Conservation (phyloP, 2,113 vertebrate genomes). For the Xyrauchen texanus region DNA sequence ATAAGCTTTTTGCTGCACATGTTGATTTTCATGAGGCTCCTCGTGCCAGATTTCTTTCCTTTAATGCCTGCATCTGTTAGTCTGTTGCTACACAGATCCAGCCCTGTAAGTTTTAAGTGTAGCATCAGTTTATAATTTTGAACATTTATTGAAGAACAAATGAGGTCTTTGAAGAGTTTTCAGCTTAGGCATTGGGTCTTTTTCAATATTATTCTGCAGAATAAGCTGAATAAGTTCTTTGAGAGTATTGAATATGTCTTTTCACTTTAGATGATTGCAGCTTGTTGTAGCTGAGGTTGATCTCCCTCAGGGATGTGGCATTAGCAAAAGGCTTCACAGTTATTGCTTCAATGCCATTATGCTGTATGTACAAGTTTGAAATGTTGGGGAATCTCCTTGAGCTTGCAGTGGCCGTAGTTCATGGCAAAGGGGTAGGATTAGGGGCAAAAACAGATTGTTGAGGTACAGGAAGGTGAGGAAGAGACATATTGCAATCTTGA, state of each 20-base stretch:
- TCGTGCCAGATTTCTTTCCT: no score
- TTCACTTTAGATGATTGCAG: not conserved
- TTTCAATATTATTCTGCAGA: conserved; percentile 75
- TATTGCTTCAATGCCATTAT: no score
- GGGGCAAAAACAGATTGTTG: conserved; percentile 70
- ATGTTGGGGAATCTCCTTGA: no score
- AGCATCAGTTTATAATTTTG: conserved; percentile 61
- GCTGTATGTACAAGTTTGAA: no score
- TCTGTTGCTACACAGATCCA: conserved; percentile 78
- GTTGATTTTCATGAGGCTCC: conserved; percentile 38
- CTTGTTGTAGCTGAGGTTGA: no score
- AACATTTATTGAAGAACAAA: conserved; percentile 60
- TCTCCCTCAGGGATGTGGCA: no score
- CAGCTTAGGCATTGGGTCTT: conserved; percentile 78
- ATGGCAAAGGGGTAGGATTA: conserved; percentile 37
- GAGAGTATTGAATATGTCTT: conserved; percentile 65
- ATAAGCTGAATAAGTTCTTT: no score
- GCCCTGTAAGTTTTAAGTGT: conserved; percentile 76
- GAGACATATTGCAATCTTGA: conserved; percentile 56
- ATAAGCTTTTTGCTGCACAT: conserved; percentile 77
- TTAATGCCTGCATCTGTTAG: conserved; percentile 67
- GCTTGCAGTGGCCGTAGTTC: no score
- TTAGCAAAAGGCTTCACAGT: no score
- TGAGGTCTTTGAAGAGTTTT: conserved; percentile 76
- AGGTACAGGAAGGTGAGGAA: conserved; percentile 60